phyloP scores from a whole-genome alignment of 2,888 invertebrate species.

The Athetis lepigone region DNA sequence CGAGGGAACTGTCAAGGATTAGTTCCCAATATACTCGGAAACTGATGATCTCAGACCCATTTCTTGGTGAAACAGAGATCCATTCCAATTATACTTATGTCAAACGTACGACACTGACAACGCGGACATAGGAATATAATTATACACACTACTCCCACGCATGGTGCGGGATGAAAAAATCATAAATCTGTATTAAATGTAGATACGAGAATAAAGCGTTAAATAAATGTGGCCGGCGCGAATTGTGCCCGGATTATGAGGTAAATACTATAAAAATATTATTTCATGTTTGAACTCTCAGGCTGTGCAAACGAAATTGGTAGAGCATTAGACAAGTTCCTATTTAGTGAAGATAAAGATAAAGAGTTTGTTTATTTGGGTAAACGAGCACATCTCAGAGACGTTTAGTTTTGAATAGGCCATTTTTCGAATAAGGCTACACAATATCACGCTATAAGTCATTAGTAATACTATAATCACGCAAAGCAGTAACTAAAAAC shows the following conservation, averaged over 20 bases:
- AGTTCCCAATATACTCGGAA: conserved; percentile 7
- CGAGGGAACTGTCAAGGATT: background rate
- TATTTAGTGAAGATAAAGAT: too few species aligned
- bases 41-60: conserved; percentile 41
- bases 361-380: too few species aligned
- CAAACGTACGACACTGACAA: conserved; percentile 49
- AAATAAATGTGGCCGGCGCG: conserved; percentile 11
- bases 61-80: conserved; percentile 32
- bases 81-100: conserved; percentile 57
- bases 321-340: too few species aligned
- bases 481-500: too few species aligned
- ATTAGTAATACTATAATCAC: too few species aligned
- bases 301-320: background rate
- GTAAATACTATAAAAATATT: conserved; percentile 1
- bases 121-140: conserved; percentile 47
- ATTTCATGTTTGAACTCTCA: background rate
- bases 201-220: conserved; percentile 9
- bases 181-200: conserved; percentile 49
- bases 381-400: too few species aligned
- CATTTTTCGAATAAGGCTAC: too few species aligned
- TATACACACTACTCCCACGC: conserved; percentile 45
- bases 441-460: too few species aligned
- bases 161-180: conserved; percentile 37
- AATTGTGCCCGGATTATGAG: conserved; percentile 15
- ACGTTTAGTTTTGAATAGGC: too few species aligned